Conservation (phyloP, 2,797 vertebrate species). For the Darevskia mixta region DNA sequence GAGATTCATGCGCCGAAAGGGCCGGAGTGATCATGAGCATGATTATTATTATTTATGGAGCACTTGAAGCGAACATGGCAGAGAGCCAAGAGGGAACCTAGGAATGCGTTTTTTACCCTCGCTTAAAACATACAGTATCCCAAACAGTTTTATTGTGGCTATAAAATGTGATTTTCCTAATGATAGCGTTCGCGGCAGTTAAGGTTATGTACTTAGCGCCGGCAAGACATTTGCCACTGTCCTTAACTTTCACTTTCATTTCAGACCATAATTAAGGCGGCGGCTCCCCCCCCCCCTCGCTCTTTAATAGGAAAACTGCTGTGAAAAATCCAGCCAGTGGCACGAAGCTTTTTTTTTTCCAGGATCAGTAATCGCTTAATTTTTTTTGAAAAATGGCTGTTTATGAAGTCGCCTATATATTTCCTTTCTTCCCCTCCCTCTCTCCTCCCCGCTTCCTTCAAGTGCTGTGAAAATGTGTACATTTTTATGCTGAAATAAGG, state of each 20-base stretch:
- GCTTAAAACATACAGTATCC: slow-evolving; percentile 24
- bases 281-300: too few species aligned
- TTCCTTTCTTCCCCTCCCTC: too few species aligned
- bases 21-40: not conserved
- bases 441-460: too few species aligned
- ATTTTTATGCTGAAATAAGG: not conserved
- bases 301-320: not conserved
- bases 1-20: slow-evolving; percentile 33
- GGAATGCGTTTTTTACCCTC: slow-evolving; percentile 21
- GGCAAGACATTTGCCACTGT: rapidly evolving
- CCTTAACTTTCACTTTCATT: not conserved
- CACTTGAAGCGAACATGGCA: not conserved
- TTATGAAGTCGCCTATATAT: slow-evolving; percentile 2
- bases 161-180: not conserved
- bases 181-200: not conserved
- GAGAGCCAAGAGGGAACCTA: not conserved
- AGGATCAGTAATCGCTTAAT: slow-evolving; percentile 14
- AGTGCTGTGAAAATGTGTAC: slow-evolving; percentile 4
- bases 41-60: slow-evolving; percentile 4
- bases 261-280: slow-evolving; percentile 25
- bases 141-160: slow-evolving; percentile 35
- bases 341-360: not conserved
- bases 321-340: not conserved
- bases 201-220: not conserved
- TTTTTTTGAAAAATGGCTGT: not conserved